Base-by-base conservation (phyloP, 2,888 invertebrate genomes). In the Caenorhabditis virilis region DNA sequence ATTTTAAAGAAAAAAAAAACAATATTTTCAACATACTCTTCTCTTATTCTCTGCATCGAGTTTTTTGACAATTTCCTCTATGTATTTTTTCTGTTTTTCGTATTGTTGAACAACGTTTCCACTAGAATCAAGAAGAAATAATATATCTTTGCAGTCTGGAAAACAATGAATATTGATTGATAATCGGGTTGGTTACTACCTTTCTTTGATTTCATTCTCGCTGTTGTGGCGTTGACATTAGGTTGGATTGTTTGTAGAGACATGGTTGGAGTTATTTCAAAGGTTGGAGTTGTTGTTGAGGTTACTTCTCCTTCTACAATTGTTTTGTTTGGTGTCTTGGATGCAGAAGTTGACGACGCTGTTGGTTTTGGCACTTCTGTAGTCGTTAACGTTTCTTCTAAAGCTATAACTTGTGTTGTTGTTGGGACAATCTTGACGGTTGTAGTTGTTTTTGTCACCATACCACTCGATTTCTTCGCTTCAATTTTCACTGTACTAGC, bases 41-140 rank as follows among this genome's bases (percentile, higher is more conserved):
- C 72, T 50, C 7, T 42, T 45, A 35, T 54, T 42, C 22, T 54
- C 27, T 6, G 16, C 22, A 33, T 63, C 57, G 16, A 64, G 36
- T 39, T 58, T 38, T 18, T 33, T 38, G 16, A 69, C 54, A 39
- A 72, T 66, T n/a, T 52, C 51, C n/a, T 68, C 54, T n/a, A 72
- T 60, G 15, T 66, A 57, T 20, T 53, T 45, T 33, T 72, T 72
- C 54, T 72, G 72, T 45, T 72, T 72, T 23, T 69, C 69, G 42
- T 60, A 72, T 27, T 72, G 72, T 35, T 56, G 51, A 26, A 61
- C 26, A 25, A 69, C 72, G 47, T 72, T 72, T 53, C 72, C 72
- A 53, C 72, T 72, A 1, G 72, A 72, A 51, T 72, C 72, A 26
- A 72, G 48, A 15, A 72, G 49, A 52, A 72, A 72, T 16, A 72